phyloP scores from a whole-genome alignment of 2,113 vertebrate species.

The Callionymus lyra region DNA sequence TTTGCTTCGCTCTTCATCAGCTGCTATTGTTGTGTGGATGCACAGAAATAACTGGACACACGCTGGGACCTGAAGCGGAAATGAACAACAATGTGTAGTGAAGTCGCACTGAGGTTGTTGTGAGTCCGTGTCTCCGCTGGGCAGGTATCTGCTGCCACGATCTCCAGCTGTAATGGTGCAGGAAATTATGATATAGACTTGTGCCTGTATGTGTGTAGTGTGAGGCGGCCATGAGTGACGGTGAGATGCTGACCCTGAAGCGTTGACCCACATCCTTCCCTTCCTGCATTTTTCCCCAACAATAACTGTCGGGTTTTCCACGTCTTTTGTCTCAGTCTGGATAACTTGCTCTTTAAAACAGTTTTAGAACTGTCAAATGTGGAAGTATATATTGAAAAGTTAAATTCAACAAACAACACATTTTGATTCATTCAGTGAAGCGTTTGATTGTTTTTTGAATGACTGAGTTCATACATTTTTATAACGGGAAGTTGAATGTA shows the following conservation, averaged over 20 bases:
- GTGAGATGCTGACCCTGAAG: conserved; percentile 19
- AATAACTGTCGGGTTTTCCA: conserved; percentile 5
- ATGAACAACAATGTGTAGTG: conserved; percentile 17
- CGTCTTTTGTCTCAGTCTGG: no score
- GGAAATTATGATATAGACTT: conserved; percentile 27
- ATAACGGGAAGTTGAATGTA: no score
- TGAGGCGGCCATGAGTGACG: conserved; percentile 15
- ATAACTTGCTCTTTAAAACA: no score
- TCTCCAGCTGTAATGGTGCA: conserved; percentile 22
- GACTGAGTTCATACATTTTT: no score
- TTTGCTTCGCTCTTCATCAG: conserved; percentile 22
- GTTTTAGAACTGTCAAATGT: no score
- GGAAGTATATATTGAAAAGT: no score
- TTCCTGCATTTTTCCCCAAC: conserved; percentile 8
- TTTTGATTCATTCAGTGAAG: no score
- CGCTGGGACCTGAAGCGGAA: conserved; percentile 18
- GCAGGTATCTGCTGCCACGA: conserved; percentile 8
- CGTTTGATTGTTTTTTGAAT: no score
- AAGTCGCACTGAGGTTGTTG: conserved; percentile 11
- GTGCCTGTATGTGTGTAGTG: conserved; percentile 16
- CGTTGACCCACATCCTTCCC: conserved; percentile 34
- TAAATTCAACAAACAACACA: no score
- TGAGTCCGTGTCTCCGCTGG: conserved; percentile 22
- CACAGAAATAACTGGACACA: conserved; percentile 4
- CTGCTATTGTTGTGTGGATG: no score